phyloP scores from a whole-genome alignment of 2,888 invertebrate genomes.

The Hedya salicella region DNA sequence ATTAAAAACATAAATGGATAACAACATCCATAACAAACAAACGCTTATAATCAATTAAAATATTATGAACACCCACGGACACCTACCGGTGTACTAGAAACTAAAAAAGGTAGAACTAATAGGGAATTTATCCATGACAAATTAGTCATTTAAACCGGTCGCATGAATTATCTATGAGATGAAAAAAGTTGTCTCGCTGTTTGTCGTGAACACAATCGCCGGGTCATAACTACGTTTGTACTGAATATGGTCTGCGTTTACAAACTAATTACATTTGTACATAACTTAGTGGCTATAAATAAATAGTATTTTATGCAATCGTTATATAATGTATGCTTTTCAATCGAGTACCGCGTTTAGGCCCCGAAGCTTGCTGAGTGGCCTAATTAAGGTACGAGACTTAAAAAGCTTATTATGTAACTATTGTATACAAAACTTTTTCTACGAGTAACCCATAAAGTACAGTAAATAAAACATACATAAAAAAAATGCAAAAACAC shows the following conservation, averaged over 20 bases:
- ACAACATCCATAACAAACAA: constrained; percentile 45
- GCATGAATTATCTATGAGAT: constrained; percentile 69
- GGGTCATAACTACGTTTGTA: constrained; percentile 28
- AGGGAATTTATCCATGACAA: constrained; percentile 74
- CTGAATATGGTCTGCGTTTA: constrained; percentile 5
- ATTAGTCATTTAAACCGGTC: constrained; percentile 68
- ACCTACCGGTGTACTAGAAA: constrained; percentile 46
- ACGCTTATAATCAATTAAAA: constrained; percentile 46
- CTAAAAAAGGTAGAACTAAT: constrained; percentile 61
- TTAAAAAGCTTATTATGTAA: too few species aligned
- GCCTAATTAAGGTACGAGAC: too few species aligned
- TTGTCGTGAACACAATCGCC: constrained; percentile 45
- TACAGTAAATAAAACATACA: too few species aligned
- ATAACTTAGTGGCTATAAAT: not conserved
- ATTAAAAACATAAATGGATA: constrained; percentile 46
- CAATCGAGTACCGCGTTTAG: too few species aligned
- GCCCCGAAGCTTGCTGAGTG: too few species aligned
- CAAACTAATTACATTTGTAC: not conserved
- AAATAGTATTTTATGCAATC: too few species aligned
- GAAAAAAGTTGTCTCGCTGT: constrained; percentile 58
- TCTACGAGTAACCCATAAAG: too few species aligned
- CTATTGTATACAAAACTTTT: too few species aligned
- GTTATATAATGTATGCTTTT: too few species aligned
- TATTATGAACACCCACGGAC: constrained; percentile 44
- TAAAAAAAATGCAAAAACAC: too few species aligned